Percentiles rank a stretch among this genome's conserved stretches.
phyloP scores from a whole-genome alignment of 2,113 vertebrate genomes.

The Catharus fuscescens region DNA sequence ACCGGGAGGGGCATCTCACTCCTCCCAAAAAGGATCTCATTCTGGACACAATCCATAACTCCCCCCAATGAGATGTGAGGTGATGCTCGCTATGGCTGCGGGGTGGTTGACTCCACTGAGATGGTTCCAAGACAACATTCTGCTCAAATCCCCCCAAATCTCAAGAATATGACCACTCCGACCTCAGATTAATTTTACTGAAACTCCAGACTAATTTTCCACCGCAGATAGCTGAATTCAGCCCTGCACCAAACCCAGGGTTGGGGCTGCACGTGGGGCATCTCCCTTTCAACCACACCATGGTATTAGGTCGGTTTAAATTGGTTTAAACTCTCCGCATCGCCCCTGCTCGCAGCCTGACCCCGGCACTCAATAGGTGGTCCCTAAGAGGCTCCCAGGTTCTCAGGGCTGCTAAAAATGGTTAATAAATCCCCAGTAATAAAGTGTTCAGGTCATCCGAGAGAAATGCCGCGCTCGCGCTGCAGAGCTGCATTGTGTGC shows the following conservation, averaged over 20 bases:
- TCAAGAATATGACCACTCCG: not conserved
- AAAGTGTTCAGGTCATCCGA: constrained; percentile 33
- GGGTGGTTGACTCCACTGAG: not conserved
- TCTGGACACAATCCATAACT: not conserved
- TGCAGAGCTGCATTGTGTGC: not conserved
- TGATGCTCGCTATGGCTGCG: accelerated
- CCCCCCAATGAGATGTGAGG: not conserved
- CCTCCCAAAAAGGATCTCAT: not conserved
- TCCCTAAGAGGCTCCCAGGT: constrained; percentile 34
- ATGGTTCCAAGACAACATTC: not conserved
- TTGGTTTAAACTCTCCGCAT: constrained; percentile 37
- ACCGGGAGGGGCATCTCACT: accelerated
- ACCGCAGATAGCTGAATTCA: not conserved
- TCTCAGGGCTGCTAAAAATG: constrained; percentile 10
- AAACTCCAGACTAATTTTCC: not conserved
- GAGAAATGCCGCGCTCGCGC: not conserved
- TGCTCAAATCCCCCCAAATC: no score
- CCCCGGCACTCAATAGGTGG: constrained; percentile 19
- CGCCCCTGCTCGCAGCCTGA: not conserved
- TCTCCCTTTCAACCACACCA: not conserved
- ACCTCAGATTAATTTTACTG: not conserved
- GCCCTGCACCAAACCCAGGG: accelerated
- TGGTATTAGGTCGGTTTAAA: constrained; percentile 32
- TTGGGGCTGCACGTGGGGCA: not conserved
- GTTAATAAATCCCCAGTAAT: constrained; percentile 41